Conservation (phyloP, 2,888 invertebrate species). For the Drosophila mettleri region DNA sequence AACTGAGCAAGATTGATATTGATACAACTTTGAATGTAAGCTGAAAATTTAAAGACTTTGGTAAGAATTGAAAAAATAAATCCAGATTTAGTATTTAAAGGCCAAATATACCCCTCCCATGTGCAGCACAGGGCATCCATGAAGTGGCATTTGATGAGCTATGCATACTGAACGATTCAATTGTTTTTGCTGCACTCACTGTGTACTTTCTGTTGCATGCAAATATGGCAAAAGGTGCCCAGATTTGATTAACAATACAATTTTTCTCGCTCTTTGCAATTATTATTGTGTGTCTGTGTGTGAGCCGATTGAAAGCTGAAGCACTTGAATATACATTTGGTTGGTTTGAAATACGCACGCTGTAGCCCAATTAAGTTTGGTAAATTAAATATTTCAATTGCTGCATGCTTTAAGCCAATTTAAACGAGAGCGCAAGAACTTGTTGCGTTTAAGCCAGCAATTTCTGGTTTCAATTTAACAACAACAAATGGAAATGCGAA, state of each 20-base stretch:
- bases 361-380: slow-evolving; percentile 23
- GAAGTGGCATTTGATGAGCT: slow-evolving; percentile 2
- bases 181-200: slow-evolving; percentile 13
- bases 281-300: slow-evolving; percentile 3
- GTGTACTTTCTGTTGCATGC: slow-evolving; percentile 32
- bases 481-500: slow-evolving; percentile 32
- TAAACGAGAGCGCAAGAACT: slow-evolving; percentile 8
- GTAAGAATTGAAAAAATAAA: not conserved
- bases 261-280: slow-evolving; percentile 26
- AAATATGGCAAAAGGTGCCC: slow-evolving; percentile 35
- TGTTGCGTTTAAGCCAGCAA: slow-evolving; percentile 30
- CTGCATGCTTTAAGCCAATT: slow-evolving; percentile 24
- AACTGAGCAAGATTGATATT: not conserved
- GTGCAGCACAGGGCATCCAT: not conserved
- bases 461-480: slow-evolving; percentile 24
- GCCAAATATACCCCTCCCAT: not conserved
- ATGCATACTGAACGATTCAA: slow-evolving; percentile 42
- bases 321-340: slow-evolving; percentile 18
- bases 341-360: not conserved
- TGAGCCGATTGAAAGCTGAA: not conserved
- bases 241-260: slow-evolving; percentile 27
- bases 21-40: not conserved
- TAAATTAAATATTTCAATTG: slow-evolving; percentile 25
- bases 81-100: not conserved
- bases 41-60: no score